phyloP scores from a whole-genome alignment of 1,140 invertebrate genomes.

The Doryteuthis pealeii region DNA sequence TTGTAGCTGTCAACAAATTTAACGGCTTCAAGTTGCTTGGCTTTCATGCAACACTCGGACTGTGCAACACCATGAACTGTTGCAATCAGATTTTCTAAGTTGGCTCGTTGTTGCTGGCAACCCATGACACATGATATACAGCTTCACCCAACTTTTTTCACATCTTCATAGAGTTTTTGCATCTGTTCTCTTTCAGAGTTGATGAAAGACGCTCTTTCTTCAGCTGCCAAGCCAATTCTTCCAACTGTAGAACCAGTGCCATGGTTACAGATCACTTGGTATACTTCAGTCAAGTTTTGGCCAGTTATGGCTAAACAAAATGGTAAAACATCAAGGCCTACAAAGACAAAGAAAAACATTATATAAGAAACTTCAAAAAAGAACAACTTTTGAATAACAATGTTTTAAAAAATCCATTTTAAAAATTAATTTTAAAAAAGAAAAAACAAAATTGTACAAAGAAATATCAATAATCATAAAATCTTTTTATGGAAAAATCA shows the following conservation, averaged over 20 bases:
- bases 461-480: too few relatives aligned
- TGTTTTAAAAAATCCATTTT: too few relatives aligned
- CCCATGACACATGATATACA: conserved; percentile 81
- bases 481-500: too few relatives aligned
- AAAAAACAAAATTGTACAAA: too few relatives aligned
- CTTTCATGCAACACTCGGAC: conserved; percentile 65
- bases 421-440: too few relatives aligned
- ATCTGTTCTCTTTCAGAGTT: conserved; percentile 73
- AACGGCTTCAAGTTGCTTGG: conserved; percentile 74
- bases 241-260: conserved; percentile 62
- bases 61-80: conserved; percentile 67
- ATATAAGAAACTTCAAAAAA: too few relatives aligned
- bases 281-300: too few relatives aligned
- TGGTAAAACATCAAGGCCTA: too few relatives aligned
- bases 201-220: conserved; percentile 76
- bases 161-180: conserved; percentile 72
- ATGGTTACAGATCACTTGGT: conserved; percentile 6
- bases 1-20: conserved; percentile 88
- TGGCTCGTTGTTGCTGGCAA: conserved; percentile 85
- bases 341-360: too few relatives aligned
- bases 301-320: too few relatives aligned
- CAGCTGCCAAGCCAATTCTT: conserved; percentile 72
- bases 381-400: too few relatives aligned
- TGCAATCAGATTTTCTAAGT: conserved; percentile 78
- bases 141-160: conserved; percentile 67